These are phyloP conservation scores for Odontocerum albicorne DNA, from an alignment of 2,888 invertebrate genomes.

Conservation along the genomic window DNA sequence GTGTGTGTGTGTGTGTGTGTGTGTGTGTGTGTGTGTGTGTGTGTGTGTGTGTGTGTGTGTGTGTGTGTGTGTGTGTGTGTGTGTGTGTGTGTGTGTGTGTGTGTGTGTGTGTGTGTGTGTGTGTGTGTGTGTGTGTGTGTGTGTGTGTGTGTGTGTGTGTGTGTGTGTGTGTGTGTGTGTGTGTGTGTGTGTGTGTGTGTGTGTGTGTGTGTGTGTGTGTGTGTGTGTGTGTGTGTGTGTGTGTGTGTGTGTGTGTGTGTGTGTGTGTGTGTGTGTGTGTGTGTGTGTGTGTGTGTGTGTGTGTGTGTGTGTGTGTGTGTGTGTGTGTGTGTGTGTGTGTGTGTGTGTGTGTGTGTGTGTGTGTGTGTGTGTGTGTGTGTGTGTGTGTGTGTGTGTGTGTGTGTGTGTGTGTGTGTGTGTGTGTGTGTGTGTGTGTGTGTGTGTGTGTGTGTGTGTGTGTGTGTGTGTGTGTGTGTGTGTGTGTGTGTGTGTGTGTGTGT, in stretches of 20 bases:
- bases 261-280: slow-evolving; percentile 8
- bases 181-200: slow-evolving; percentile 3
- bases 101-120: neutral
- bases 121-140: neutral
- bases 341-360: slow-evolving; percentile 4
- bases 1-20: neutral
- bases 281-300: slow-evolving; percentile 8
- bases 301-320: slow-evolving; percentile 5
- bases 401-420: slow-evolving; percentile 19
- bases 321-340: slow-evolving; percentile 7
- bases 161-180: neutral
- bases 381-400: slow-evolving; percentile 8
- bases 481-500: slow-evolving; percentile 36
- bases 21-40: neutral
- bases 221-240: slow-evolving; percentile 11
- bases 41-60: neutral
- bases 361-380: slow-evolving; percentile 7
- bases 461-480: slow-evolving; percentile 35
- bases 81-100: neutral
- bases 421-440: slow-evolving; percentile 36
- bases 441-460: slow-evolving; percentile 36
- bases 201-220: slow-evolving; percentile 11
- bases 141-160: neutral
- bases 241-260: slow-evolving; percentile 7
- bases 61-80: neutral